A percentile compares a stretch with the other conserved stretches of the same genome.
These are phyloP conservation scores for Kryptopterus vitreolus DNA, from an alignment of 2,797 vertebrate genomes.

Conservation along the genomic window DNA sequence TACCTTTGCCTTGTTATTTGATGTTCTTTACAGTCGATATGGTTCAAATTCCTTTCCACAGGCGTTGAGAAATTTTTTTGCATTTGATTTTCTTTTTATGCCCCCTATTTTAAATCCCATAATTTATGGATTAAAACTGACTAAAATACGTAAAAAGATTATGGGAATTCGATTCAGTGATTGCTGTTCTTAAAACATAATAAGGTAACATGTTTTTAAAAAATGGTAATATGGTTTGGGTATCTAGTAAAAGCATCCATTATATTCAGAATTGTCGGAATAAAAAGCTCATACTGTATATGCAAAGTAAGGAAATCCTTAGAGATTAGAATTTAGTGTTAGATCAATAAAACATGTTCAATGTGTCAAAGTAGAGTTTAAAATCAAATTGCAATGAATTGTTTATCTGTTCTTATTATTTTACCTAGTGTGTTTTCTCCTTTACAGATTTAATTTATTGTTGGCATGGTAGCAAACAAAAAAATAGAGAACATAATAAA, in stretches of 20 bases:
- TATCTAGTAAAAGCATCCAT: background rate
- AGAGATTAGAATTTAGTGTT: background rate
- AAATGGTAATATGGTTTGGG: no score
- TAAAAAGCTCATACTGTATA: background rate
- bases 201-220: background rate
- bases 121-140: constrained; percentile 49
- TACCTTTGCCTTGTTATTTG: constrained; percentile 45
- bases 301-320: background rate
- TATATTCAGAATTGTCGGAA: background rate
- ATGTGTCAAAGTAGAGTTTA: background rate
- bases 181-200: background rate
- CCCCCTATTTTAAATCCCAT: constrained; percentile 49
- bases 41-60: constrained; percentile 41
- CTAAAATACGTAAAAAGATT: constrained; percentile 35
- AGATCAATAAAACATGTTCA: background rate
- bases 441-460: background rate
- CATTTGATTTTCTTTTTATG: constrained; percentile 43
- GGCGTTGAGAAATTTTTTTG: constrained; percentile 40
- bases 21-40: constrained; percentile 51
- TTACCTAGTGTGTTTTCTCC: background rate
- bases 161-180: constrained; percentile 1
- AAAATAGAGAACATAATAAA: background rate
- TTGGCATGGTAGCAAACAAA: background rate
- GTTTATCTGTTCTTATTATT: background rate
- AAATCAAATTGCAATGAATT: background rate